Evolutionary conservation across 2,113 vertebrate species (phyloP).

Genomic region (Zosterops pallidus): DNA sequence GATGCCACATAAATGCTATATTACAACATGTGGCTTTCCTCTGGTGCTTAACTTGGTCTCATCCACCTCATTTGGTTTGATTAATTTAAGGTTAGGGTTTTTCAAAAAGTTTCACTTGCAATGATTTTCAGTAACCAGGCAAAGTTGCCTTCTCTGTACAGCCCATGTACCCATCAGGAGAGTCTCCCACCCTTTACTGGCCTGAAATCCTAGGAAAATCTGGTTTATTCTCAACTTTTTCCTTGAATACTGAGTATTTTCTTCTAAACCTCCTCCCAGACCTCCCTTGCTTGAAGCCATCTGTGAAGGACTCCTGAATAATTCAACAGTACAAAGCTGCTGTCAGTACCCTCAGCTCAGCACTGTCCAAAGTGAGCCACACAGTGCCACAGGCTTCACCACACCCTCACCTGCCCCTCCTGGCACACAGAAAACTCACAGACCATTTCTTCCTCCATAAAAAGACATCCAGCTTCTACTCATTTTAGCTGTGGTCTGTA

Average conservation of each 20-base stretch:
- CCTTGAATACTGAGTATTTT: neutral
- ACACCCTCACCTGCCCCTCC: neutral
- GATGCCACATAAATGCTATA: neutral
- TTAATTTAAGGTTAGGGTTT: neutral
- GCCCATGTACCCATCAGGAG: rapidly evolving
- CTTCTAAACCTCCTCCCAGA: neutral
- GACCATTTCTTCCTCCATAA: neutral
- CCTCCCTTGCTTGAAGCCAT: neutral
- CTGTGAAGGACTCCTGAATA: slow-evolving; percentile 46
- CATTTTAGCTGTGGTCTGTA: neutral
- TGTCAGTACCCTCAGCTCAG: neutral
- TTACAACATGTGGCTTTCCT: neutral
- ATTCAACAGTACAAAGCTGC: neutral
- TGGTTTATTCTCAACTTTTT: neutral
- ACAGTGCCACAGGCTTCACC: neutral
- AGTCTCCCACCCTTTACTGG: neutral
- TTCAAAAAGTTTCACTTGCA: neutral
- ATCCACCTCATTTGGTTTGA: neutral
- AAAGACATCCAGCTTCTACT: neutral
- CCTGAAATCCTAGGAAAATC: neutral
- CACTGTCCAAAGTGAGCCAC: neutral
- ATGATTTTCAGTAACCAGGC: neutral
- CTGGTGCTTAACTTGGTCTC: neutral
- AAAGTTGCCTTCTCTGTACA: neutral
- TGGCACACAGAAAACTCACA: neutral